Base-by-base conservation (phyloP, 1,140 invertebrate species). In the Augochlora pura region DNA sequence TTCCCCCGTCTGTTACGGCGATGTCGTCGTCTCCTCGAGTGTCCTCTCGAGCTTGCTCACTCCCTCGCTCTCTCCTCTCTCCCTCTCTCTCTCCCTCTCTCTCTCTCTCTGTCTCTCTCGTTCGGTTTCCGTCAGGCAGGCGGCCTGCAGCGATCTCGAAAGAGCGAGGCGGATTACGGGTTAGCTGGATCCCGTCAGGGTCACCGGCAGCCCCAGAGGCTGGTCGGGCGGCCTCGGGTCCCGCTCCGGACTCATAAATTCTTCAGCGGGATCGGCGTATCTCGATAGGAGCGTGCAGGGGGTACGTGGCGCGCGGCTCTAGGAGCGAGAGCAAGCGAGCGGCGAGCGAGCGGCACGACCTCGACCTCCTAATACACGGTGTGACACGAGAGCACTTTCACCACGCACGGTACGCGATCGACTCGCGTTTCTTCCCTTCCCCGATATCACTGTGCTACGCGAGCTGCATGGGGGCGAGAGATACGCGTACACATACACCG, bases 331-430 rank as follows among this genome's bases (percentile, higher is more conserved):
- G 60, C 64, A 25, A 42, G 16, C 49, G 18, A 42, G 78, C 57
- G 67, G 60, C 64, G 25, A 42, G 16, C 49, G 18, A 42, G 78
- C 57, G 67, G 62, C 83, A 84, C 83, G 83, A 85, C 83, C 83
- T 85, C 83, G 83, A 85, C 83, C 83, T 80, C 46, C 60, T 78
- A 64, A 80, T 83, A 80, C 82, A 70, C 83, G 81, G 74, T 71
- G 74, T 71, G 62, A 64, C 75, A 57, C 74, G 21, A 23, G 60
- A 84, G 62, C 83, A 85, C 83, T 84, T 84, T 85, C 83, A 84
- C 82, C 82, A 80, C 83, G 83, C 83, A 80, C 71, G 46, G 8
- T 69, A 57, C 54, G 63, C 82, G 54, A 66, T 39, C 14, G 12
- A 66, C 38, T 25, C 39, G 63, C 63, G 63, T 63, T 63, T 23